These are phyloP conservation scores for Craterocephalus amniculus DNA, from an alignment of 2,797 vertebrate species.

Conservation along the genomic window DNA sequence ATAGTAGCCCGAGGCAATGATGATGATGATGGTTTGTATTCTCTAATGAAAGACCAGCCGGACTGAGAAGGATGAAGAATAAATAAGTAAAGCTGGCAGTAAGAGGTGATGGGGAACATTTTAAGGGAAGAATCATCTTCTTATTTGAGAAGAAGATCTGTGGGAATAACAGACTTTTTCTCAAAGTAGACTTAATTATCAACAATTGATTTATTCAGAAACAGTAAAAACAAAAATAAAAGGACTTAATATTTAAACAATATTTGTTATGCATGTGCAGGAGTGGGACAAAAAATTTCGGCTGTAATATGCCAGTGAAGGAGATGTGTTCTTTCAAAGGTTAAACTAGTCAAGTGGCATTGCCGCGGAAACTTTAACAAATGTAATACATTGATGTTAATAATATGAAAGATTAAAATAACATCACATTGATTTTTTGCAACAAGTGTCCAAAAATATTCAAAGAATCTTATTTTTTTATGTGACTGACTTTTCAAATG, in stretches of 20 bases:
- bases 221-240: not conserved
- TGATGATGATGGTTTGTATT: conserved; percentile 9
- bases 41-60: conserved; percentile 45
- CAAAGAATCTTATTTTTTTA: too few relatives aligned
- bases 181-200: not conserved
- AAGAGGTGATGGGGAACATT: conserved; percentile 16
- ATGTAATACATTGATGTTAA: too few relatives aligned
- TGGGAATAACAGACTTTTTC: not conserved
- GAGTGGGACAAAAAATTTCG: too few relatives aligned
- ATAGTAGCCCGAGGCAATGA: not conserved
- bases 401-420: too few relatives aligned
- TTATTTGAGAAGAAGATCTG: not conserved
- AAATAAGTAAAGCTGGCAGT: conserved; percentile 12
- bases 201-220: not conserved
- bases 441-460: too few relatives aligned
- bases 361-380: too few relatives aligned
- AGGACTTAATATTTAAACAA: not conserved
- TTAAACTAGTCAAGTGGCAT: too few relatives aligned
- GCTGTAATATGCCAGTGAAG: too few relatives aligned
- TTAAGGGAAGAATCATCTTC: conserved; percentile 7
- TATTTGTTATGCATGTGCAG: too few relatives aligned
- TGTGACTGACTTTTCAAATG: too few relatives aligned
- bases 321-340: too few relatives aligned
- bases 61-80: conserved; percentile 15
- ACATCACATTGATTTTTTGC: too few relatives aligned